Percentiles rank a stretch among this genome's conserved stretches.
Conservation (phyloP, 2,888 invertebrate genomes). For the Pollenia amentaria region DNA sequence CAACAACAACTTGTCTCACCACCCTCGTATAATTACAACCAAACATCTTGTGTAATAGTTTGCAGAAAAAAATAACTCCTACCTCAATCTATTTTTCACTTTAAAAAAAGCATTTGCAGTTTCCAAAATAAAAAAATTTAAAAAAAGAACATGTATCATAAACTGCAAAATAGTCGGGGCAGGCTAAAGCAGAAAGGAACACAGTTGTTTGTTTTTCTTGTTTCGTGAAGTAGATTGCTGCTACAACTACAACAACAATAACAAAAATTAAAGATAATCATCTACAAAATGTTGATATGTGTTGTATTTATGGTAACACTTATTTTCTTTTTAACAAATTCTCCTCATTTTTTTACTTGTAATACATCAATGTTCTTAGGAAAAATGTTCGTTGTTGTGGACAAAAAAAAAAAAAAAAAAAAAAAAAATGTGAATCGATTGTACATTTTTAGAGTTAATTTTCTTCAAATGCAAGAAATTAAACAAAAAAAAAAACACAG, state of each 20-base stretch:
- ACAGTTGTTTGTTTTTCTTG: background rate
- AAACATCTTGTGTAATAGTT: constrained; percentile 52
- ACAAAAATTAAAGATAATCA: constrained; percentile 53
- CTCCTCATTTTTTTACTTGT: constrained; percentile 2
- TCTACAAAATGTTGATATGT: constrained; percentile 71
- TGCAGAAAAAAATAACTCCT: background rate
- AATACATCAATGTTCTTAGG: constrained; percentile 65
- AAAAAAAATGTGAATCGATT: constrained; percentile 3
- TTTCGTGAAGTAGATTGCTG: background rate
- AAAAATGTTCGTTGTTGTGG: constrained; percentile 22
- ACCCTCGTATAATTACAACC: background rate
- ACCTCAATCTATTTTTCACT: constrained; percentile 37
- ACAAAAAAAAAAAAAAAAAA: background rate
- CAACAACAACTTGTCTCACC: background rate
- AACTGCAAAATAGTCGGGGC: constrained; percentile 23
- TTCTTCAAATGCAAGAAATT: background rate
- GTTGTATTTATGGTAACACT: constrained; percentile 69
- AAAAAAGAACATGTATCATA: constrained; percentile 59
- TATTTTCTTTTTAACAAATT: constrained; percentile 10
- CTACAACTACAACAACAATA: constrained; percentile 30
- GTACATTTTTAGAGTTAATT: constrained; percentile 55
- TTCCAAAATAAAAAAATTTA: background rate
- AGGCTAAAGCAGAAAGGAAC: background rate
- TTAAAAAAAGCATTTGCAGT: constrained; percentile 15
- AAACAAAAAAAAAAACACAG: constrained; percentile 4